phyloP scores from a whole-genome alignment of 2,888 invertebrate species.

The Pollenia labialis region DNA sequence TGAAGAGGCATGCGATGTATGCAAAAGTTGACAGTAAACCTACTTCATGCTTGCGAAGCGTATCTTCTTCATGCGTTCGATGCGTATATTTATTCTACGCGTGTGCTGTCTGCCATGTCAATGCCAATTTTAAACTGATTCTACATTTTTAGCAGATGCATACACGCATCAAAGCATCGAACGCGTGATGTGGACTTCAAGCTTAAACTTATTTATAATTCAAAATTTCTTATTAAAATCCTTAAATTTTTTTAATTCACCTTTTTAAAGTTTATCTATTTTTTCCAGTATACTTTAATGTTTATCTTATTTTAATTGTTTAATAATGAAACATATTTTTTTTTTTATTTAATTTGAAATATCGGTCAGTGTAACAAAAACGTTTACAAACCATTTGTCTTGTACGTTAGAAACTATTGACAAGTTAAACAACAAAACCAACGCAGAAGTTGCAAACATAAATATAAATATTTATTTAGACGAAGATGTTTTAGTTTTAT shows the following conservation, averaged over 20 bases:
- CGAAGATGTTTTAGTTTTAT: slow-evolving; percentile 40
- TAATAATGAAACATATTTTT: slow-evolving; percentile 29
- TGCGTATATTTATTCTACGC: no score
- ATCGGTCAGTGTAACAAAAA: slow-evolving; percentile 69
- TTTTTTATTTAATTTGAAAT: slow-evolving; percentile 47
- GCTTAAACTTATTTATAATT: no score
- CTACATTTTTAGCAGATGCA: no score
- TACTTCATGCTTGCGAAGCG: no score
- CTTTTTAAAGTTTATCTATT: background rate
- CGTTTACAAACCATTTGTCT: slow-evolving; percentile 53
- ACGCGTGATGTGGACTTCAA: no score
- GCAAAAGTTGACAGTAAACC: no score
- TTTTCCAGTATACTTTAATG: slow-evolving; percentile 20
- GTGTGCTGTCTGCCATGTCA: no score
- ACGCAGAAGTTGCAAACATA: slow-evolving; percentile 37
- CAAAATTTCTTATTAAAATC: no score
- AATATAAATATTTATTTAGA: slow-evolving; percentile 55
- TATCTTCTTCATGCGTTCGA: no score
- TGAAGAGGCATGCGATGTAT: no score
- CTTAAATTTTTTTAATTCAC: background rate
- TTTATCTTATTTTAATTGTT: slow-evolving; percentile 2
- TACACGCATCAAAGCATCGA: no score
- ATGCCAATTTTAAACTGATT: no score
- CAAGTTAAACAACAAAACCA: slow-evolving; percentile 50
- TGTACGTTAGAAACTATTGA: slow-evolving; percentile 54